Evolutionary conservation across 35 echinoderm and acorn worm genomes (phyloP).

Genomic region (Ophioderma brevispina): DNA sequence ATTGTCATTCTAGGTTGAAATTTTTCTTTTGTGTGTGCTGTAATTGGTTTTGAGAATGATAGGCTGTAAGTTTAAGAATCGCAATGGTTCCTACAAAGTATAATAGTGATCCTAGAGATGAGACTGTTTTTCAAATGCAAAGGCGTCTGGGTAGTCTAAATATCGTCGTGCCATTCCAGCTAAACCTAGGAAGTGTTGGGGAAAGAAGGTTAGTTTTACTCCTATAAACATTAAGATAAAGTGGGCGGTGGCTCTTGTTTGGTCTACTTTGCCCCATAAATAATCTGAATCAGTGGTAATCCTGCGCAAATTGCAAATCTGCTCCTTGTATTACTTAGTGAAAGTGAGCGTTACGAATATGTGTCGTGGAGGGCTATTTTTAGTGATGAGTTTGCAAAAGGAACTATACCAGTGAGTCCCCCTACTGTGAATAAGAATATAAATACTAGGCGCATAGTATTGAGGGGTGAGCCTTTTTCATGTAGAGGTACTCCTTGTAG

Average conservation of each 20-base stretch:
- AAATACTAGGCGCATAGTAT: constrained; percentile 59
- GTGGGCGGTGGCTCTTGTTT: constrained; percentile 54
- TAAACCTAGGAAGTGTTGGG: constrained; percentile 81
- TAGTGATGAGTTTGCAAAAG: constrained; percentile 67
- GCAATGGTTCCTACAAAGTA: constrained; percentile 55
- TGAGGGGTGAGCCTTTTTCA: constrained; percentile 13
- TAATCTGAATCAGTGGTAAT: constrained; percentile 65
- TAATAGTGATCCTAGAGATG: constrained; percentile 54
- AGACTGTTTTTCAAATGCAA: constrained; percentile 74
- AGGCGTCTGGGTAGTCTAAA: constrained; percentile 82
- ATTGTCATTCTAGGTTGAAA: constrained; percentile 65
- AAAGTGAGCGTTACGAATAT: constrained; percentile 88
- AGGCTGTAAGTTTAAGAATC: constrained; percentile 55
- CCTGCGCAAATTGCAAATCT: constrained; percentile 81
- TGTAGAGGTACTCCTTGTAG: constrained; percentile 61
- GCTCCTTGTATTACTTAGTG: constrained; percentile 84
- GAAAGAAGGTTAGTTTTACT: constrained; percentile 86
- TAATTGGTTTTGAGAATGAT: constrained; percentile 34
- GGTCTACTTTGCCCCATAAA: constrained; percentile 66
- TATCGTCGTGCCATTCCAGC: constrained; percentile 88
- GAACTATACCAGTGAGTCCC: constrained; percentile 74
- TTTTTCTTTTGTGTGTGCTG: constrained; percentile 7
- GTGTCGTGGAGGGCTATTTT: constrained; percentile 76
- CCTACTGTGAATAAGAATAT: constrained; percentile 84
- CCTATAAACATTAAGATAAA: constrained; percentile 81